Evolutionary conservation across 2,113 vertebrate species (phyloP).

Genomic region (Lethenteron camtschaticum): DNA sequence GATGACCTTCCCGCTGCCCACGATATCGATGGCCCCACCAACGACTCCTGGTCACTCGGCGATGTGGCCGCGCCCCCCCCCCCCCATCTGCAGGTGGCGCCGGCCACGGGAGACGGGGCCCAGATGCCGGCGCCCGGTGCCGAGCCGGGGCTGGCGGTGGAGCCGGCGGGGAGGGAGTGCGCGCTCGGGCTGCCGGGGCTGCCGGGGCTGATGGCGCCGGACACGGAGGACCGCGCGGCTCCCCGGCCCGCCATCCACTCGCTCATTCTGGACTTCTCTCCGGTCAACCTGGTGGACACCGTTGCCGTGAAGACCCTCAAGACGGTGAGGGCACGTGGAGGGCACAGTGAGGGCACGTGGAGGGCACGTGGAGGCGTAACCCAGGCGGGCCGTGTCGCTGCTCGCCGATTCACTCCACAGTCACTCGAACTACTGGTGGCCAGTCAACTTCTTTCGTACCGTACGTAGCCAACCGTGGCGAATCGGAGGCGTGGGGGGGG

Average conservation of each 20-base stretch:
- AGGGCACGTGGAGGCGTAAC: slow-evolving; percentile 9
- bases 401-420: no score
- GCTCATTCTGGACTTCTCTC: slow-evolving; percentile 52
- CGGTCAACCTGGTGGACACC: slow-evolving; percentile 61
- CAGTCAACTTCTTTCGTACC: no score
- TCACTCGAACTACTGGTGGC: no score
- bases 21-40: no score
- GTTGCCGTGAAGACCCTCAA: slow-evolving; percentile 57
- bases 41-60: no score
- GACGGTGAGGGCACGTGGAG: slow-evolving; percentile 28
- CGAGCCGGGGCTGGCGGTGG: background rate
- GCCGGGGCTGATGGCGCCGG: slow-evolving; percentile 14
- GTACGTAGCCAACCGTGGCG: no score
- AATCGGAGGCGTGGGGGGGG: no score
- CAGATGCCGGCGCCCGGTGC: background rate
- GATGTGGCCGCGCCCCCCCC: no score
- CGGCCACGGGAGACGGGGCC: no score
- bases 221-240: slow-evolving; percentile 8
- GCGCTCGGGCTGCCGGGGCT: slow-evolving; percentile 4
- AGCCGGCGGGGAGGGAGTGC: slow-evolving; percentile 4
- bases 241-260: slow-evolving; percentile 20
- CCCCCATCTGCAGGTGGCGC: no score
- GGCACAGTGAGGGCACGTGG: slow-evolving; percentile 20
- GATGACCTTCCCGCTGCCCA: no score
- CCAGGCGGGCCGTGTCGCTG: no score